Evolutionary conservation across 2,113 vertebrate species (phyloP).

Genomic region (Prolemur simus): DNA sequence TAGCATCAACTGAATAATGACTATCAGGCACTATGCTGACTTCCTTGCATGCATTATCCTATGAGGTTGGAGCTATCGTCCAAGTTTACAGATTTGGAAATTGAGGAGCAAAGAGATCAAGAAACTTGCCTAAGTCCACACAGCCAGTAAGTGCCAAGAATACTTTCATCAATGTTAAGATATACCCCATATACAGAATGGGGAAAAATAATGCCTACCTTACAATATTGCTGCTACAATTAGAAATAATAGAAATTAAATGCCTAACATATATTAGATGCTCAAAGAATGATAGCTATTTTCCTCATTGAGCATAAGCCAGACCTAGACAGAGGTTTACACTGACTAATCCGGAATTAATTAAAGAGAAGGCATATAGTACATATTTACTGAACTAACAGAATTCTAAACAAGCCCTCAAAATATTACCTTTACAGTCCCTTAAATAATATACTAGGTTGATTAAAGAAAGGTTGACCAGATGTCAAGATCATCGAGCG

Average conservation of each 20-base stretch:
- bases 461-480: neutral
- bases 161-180: constrained; percentile 6
- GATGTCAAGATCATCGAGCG: neutral
- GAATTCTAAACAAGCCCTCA: neutral
- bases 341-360: neutral
- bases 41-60: neutral
- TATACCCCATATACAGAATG: neutral
- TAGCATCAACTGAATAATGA: neutral
- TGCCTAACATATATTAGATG: neutral
- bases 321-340: neutral
- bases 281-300: neutral
- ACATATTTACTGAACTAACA: constrained; percentile 6
- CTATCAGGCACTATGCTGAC: neutral
- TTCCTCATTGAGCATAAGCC: neutral
- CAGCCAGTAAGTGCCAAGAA: neutral
- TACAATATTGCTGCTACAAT: neutral
- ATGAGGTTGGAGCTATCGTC: neutral
- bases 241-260: neutral
- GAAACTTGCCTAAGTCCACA: neutral
- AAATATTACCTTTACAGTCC: neutral
- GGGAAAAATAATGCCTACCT: neutral
- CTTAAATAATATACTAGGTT: neutral
- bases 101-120: constrained; percentile 1
- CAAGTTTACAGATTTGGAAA: constrained; percentile 3
- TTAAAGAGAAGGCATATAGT: neutral